Percentiles rank a stretch among this genome's conserved stretches.
Conservation (phyloP, 2,797 vertebrate species). For the Perodicticus potto region DNA sequence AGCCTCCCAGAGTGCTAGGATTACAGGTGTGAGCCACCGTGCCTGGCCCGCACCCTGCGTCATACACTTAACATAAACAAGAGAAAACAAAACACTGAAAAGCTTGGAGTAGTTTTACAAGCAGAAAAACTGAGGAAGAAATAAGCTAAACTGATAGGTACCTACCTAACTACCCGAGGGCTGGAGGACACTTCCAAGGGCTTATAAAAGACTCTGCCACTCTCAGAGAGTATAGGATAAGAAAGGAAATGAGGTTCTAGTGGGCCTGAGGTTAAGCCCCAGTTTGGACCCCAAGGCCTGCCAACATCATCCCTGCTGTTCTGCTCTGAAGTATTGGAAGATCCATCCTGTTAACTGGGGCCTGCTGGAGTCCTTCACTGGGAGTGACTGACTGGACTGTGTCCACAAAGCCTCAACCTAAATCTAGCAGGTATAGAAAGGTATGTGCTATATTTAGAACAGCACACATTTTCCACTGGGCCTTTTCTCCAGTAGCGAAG, state of each 20-base stretch:
- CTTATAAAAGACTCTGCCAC: not conserved
- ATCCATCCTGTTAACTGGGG: not conserved
- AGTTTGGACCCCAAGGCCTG: not conserved
- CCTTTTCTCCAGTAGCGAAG: slow-evolving; percentile 36
- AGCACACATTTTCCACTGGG: slow-evolving; percentile 56
- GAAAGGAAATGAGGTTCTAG: not conserved
- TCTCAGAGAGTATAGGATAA: not conserved
- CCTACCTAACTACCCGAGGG: not conserved
- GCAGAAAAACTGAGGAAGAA: not conserved
- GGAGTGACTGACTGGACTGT: not conserved
- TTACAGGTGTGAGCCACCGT: too few species aligned
- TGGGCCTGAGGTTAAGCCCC: not conserved
- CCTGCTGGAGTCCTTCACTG: not conserved
- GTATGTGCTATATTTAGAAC: slow-evolving; percentile 58
- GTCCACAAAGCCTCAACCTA: not conserved
- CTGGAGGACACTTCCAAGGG: not conserved
- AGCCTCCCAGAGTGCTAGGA: too few species aligned
- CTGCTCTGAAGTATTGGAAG: not conserved
- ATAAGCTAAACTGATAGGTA: not conserved
- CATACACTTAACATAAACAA: not conserved
- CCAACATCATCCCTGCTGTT: not conserved
- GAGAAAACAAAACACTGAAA: not conserved
- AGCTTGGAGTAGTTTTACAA: not conserved
- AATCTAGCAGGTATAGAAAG: slow-evolving; percentile 36
- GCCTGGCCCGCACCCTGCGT: too few species aligned